A percentile compares a stretch with the other conserved stretches of the same genome.
Evolutionary conservation across 2,113 vertebrate genomes (phyloP).

Genomic region (Montifringilla adamsi): DNA sequence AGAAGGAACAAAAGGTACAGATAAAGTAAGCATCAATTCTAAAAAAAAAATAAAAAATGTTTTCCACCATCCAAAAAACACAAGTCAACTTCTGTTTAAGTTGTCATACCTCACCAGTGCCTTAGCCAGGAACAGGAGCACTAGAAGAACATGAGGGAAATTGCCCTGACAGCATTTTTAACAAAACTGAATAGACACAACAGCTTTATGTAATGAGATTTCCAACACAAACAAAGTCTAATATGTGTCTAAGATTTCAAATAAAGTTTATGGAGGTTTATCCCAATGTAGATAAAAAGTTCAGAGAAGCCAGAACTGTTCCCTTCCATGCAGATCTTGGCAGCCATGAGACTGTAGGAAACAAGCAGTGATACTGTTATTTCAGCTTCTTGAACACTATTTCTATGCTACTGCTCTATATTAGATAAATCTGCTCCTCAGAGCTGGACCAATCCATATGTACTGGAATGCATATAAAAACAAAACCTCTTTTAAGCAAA

Average conservation of each 20-base stretch:
- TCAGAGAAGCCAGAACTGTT: background rate
- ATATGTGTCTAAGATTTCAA: background rate
- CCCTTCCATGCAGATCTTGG: background rate
- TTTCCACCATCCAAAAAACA: background rate
- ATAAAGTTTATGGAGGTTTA: background rate
- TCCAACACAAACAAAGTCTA: background rate
- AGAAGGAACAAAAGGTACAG: constrained; percentile 22
- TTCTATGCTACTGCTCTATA: background rate
- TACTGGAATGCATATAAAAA: background rate
- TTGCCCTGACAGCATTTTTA: background rate
- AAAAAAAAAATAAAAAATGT: background rate
- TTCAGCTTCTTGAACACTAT: background rate
- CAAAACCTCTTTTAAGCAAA: background rate
- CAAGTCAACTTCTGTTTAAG: background rate
- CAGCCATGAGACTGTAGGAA: background rate
- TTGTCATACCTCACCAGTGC: background rate
- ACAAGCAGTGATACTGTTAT: background rate
- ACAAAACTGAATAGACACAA: background rate
- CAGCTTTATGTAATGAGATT: background rate
- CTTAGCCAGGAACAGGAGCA: background rate
- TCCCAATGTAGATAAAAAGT: background rate
- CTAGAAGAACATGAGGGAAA: background rate
- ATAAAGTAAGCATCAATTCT: background rate
- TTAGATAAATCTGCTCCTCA: background rate
- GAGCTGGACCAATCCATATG: background rate